phyloP scores from a whole-genome alignment of 2,113 vertebrate genomes.

The Heptranchias perlo region DNA sequence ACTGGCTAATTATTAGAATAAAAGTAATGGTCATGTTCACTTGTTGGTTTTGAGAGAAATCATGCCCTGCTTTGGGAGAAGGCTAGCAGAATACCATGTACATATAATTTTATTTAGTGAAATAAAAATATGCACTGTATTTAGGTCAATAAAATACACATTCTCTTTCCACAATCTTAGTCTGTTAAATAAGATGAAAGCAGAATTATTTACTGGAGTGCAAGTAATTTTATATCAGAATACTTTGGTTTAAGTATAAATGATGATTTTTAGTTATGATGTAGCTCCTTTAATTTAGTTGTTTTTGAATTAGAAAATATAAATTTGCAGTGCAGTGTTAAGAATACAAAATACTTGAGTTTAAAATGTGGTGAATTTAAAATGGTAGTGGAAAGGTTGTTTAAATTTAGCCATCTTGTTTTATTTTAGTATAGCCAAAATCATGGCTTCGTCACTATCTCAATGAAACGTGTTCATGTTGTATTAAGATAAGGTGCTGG shows the following conservation, averaged over 20 bases:
- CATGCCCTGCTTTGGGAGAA: too few relatives aligned
- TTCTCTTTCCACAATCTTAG: background rate
- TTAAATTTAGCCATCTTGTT: conserved; percentile 45
- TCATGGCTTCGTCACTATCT: background rate
- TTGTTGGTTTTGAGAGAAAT: background rate
- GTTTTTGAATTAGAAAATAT: background rate
- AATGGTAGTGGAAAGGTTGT: background rate
- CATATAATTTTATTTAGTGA: background rate
- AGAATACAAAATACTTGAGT: background rate
- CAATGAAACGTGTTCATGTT: background rate
- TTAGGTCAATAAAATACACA: background rate
- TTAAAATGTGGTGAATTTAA: background rate
- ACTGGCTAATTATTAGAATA: background rate
- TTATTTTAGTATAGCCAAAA: conserved; percentile 32
- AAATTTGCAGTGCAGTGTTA: background rate
- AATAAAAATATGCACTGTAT: background rate
- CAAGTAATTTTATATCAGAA: background rate
- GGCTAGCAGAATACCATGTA: background rate
- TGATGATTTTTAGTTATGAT: background rate
- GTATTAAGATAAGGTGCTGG: background rate
- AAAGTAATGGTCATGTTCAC: background rate
- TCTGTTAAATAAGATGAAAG: background rate
- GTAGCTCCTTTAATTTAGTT: background rate
- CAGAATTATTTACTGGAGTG: background rate
- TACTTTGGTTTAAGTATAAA: background rate